Evolutionary conservation across 2,113 vertebrate genomes (phyloP).

Genomic region (Nestor notabilis): DNA sequence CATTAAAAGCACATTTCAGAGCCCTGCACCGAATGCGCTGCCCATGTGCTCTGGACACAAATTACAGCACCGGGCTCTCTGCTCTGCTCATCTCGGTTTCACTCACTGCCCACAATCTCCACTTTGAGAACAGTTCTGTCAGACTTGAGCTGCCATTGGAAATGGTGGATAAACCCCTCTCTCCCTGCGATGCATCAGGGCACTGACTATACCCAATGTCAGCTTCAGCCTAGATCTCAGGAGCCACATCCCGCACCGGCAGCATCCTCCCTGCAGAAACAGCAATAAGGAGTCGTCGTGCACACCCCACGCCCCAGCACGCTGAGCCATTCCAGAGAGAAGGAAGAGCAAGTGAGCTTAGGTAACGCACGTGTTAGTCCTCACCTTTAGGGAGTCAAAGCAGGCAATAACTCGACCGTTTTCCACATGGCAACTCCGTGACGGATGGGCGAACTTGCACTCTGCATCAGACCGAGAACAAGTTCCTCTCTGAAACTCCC

Average conservation of each 20-base stretch:
- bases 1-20: constrained; percentile 7
- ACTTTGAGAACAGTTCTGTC: background rate
- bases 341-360: background rate
- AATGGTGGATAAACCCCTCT: background rate
- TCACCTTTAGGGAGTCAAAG: constrained; percentile 99
- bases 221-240: background rate
- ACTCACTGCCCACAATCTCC: background rate
- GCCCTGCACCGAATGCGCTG: background rate
- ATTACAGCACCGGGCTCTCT: background rate
- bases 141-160: background rate
- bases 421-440: constrained; percentile 96
- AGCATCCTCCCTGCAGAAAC: background rate
- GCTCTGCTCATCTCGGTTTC: background rate
- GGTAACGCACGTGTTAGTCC: constrained; percentile 21
- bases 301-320: background rate
- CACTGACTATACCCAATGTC: background rate
- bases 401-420: constrained; percentile 98
- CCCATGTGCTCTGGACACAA: background rate
- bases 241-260: background rate
- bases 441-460: constrained; percentile 98
- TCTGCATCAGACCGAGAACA: constrained; percentile 93
- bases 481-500: constrained; percentile 97
- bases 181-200: background rate
- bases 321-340: background rate
- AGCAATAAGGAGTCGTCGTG: background rate